These are phyloP conservation scores for Cacoxenus indagator DNA, from an alignment of 2,888 invertebrate genomes.

Conservation along the genomic window DNA sequence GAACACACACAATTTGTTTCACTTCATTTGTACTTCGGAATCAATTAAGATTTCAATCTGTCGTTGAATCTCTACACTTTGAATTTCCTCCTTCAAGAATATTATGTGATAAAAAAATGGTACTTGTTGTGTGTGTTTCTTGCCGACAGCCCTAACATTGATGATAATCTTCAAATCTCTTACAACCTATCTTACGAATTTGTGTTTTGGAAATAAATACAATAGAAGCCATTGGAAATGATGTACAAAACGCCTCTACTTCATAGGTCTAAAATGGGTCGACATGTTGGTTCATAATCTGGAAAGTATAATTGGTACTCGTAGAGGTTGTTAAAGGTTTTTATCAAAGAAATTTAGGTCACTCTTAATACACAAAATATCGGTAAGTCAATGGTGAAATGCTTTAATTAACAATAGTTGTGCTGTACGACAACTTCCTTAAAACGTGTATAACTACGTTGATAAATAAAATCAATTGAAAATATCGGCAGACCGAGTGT, in stretches of 20 bases:
- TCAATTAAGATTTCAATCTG: slow-evolving; percentile 56
- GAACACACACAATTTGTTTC: neutral
- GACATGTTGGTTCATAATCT: slow-evolving; percentile 15
- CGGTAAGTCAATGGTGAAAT: too few species aligned
- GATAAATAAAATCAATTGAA: too few species aligned
- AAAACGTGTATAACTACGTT: too few species aligned
- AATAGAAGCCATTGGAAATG: slow-evolving; percentile 21
- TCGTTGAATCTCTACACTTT: slow-evolving; percentile 29
- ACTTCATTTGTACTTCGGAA: slow-evolving; percentile 48
- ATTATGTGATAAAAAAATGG: slow-evolving; percentile 37
- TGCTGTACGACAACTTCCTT: too few species aligned
- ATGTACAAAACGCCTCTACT: slow-evolving; percentile 29
- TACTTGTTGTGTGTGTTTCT: neutral
- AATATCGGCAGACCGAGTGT: too few species aligned
- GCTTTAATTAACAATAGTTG: too few species aligned
- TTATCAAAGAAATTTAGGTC: slow-evolving; percentile 38
- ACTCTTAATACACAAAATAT: too few species aligned
- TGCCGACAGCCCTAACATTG: slow-evolving; percentile 23
- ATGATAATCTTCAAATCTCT: slow-evolving; percentile 6
- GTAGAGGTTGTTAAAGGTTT: slow-evolving; percentile 49
- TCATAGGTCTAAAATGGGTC: slow-evolving; percentile 31
- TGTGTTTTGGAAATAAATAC: neutral
- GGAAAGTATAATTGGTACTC: slow-evolving; percentile 38
- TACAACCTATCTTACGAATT: neutral
- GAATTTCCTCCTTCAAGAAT: neutral